These are phyloP conservation scores for Ara ararauna DNA, from an alignment of 2,797 vertebrate genomes.

Conservation along the genomic window DNA sequence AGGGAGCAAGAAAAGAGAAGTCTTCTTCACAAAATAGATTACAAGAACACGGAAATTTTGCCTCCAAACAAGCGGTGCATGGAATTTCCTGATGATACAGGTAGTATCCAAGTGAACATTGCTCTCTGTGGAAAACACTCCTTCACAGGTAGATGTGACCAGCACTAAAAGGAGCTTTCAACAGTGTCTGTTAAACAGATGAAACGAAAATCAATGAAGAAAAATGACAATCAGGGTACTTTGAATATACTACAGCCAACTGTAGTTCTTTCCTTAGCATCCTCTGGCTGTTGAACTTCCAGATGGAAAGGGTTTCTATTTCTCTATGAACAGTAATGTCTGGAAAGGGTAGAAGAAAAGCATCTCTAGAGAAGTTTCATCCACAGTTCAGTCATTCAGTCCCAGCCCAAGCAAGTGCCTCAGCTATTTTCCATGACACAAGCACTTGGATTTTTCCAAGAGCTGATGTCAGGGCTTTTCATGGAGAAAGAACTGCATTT, in stretches of 20 bases:
- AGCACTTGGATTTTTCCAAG: slow-evolving; percentile 81
- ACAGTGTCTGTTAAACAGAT: neutral
- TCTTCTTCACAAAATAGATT: neutral
- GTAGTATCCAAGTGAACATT: neutral
- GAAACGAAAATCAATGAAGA: neutral
- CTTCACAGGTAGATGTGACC: neutral
- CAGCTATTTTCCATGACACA: slow-evolving; percentile 77
- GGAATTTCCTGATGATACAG: neutral
- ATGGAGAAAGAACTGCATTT: slow-evolving; percentile 81
- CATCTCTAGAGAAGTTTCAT: slow-evolving; percentile 54
- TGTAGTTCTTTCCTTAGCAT: neutral
- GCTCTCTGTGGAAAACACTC: neutral
- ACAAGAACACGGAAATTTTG: neutral
- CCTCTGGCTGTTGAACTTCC: neutral
- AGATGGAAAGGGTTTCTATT: neutral
- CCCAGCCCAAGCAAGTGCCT: slow-evolving; percentile 71
- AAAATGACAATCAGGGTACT: neutral
- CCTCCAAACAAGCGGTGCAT: neutral
- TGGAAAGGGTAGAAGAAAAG: slow-evolving; percentile 19
- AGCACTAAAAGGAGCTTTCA: neutral
- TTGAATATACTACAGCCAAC: neutral
- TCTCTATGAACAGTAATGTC: neutral
- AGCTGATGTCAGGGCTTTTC: slow-evolving; percentile 83
- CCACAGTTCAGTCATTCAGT: slow-evolving; percentile 68
- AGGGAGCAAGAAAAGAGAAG: neutral